Evolutionary conservation across 2,888 invertebrate species (phyloP), one percentile per base, ranked within the genome.

Genomic region (Drosophila meridionalis): DNA sequence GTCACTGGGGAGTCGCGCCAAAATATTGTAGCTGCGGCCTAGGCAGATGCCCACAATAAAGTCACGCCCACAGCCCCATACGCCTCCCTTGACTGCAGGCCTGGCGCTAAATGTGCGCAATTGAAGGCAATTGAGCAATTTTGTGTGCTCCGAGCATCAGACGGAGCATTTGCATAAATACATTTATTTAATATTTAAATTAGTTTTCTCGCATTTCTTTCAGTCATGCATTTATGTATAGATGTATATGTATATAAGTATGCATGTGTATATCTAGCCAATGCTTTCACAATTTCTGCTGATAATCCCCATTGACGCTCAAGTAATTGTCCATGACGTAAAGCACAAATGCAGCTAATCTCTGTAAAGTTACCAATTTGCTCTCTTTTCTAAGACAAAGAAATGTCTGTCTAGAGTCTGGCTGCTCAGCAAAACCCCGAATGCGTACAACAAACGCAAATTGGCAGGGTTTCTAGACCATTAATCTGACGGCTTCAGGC

Each of bases 101-200:
- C 70, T 70, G 77, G 63, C 60, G 66, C 73, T 88, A 90, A 88
- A 73, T 83, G 83, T 61, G 80, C 83, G 69, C 83, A 86, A 86
- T 89, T 85, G 83, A 76, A 82, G 85, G 82, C 82, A 84, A 90
- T 89, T 84, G 80, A 80, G 85, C 89, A 75, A 80, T 76, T 83
- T 64, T 40, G 70, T 69, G 64, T 71, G 69, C 70, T 53, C 62
- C 32, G 73, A 66, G 62, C 71, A 60, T 55, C 74, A 68, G 70
- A 62, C 67, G 62, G 60, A 56, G 63, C 79, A 88, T 90, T 89
- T 74, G 81, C 81, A 87, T 87, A 87, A 90, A 85, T 89, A 80
- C 81, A 78, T 80, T 83, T 89, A 85, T 88, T 88, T 83, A 89
- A 83, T 87, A 88, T 85, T 87, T 83, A 88, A 90, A 89, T 89